Evolutionary conservation across 2,888 invertebrate species (phyloP), one percentile per base, ranked within the genome.

Genomic region (Hemithea aestivaria): DNA sequence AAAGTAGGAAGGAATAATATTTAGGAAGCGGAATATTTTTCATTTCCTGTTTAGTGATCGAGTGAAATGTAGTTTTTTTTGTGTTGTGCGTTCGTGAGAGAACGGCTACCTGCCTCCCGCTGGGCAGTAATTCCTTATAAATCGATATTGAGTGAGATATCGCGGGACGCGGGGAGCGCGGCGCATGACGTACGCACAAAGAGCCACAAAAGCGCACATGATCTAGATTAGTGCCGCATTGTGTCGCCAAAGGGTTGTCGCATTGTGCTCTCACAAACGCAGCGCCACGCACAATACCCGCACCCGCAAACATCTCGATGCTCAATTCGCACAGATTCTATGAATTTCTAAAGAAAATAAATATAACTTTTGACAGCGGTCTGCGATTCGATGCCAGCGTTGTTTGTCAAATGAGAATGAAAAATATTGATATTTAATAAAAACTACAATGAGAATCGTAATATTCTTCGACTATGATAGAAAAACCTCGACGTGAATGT

Each of bases 191-290:
- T 42, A 48, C 45, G 40, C 54, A 78, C 76, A 79, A 75, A 76
- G 55, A 57, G 39, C 43, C 65, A 85, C 79, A 85, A 85, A 78
- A 73, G 69, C 59, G 69, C 82, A 79, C 80, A 76, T 82, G 85
- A 87, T 87, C 85, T 85, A 87, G 85, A 87, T 87, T 85, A 85
- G 84, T 82, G 81, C 83, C 71, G 75, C 64, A 78, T 87, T 87
- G 85, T 87, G 79, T 83, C 80, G 67, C 77, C 83, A 87, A 87
- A 85, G 87, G 85, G 85, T 87, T 87, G 75, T 62, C 57, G 58
- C 69, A 69, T 81, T 82, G 76, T 76, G 52, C 53, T 47, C 55
- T 56, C 57, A 74, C 74, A 73, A 75, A 66, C 62, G 67, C 46
- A 62, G 70, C 72, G 70, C 66, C 54, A 61, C 62, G 68, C 72